Percentiles rank a stretch among this genome's conserved stretches.
These are phyloP conservation scores for Aegotheles bennettii DNA, from an alignment of 2,113 vertebrate species.

Conservation along the genomic window DNA sequence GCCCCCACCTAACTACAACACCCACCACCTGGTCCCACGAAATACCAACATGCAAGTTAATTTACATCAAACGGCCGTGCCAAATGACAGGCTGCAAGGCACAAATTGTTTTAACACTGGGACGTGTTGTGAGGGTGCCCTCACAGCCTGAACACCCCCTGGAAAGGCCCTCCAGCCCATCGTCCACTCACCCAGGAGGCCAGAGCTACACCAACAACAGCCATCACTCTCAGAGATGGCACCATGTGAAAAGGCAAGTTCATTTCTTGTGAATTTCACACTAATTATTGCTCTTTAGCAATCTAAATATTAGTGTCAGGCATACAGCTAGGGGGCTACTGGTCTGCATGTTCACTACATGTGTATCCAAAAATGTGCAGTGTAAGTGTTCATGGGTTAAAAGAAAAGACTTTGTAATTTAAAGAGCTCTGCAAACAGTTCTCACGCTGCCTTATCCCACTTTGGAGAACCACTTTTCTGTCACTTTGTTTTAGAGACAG, in stretches of 20 bases:
- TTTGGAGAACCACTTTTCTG: not conserved
- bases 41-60: not conserved
- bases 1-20: not conserved
- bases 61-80: not conserved
- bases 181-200: rapidly evolving
- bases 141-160: rapidly evolving
- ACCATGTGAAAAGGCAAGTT: not conserved
- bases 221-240: not conserved
- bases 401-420: not conserved
- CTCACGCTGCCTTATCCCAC: not conserved
- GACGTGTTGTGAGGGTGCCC: not conserved
- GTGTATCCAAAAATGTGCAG: not conserved
- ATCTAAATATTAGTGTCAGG: not conserved
- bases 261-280: not conserved
- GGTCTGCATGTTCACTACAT: not conserved
- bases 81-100: not conserved
- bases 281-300: slow-evolving; percentile 31
- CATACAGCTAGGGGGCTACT: not conserved
- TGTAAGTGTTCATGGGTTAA: slow-evolving; percentile 53
- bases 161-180: not conserved
- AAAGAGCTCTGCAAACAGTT: not conserved
- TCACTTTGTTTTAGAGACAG: not conserved
- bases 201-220: not conserved
- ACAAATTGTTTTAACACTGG: not conserved
- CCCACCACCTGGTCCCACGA: rapidly evolving